A percentile compares a stretch with the other conserved stretches of the same genome.
phyloP scores from a whole-genome alignment of 2,113 vertebrate species.

The Pelodiscus sinensis region DNA sequence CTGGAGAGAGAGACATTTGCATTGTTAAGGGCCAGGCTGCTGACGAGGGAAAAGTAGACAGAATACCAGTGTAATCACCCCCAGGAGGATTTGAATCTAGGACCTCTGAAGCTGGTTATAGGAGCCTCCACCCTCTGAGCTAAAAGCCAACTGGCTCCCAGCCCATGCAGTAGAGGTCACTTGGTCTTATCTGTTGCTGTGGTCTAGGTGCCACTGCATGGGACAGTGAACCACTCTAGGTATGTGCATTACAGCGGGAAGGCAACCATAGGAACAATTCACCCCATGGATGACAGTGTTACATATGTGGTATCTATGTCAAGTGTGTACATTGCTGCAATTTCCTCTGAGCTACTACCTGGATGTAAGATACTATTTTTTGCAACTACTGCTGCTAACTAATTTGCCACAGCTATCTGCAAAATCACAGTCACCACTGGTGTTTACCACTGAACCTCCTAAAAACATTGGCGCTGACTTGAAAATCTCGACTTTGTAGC shows the following conservation, averaged over 20 bases:
- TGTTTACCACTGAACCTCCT: neutral
- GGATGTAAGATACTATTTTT: neutral
- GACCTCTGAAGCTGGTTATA: too few species aligned
- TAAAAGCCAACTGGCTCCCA: too few species aligned
- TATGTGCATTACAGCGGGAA: neutral
- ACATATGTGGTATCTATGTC: neutral
- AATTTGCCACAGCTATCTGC: neutral
- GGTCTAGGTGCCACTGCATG: too few species aligned
- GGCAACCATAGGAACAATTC: neutral
- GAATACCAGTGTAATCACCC: neutral
- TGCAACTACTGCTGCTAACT: neutral
- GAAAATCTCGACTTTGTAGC: neutral
- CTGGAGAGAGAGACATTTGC: neutral
- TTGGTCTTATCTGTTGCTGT: too few species aligned
- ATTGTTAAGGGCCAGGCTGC: neutral
- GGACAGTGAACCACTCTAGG: too few species aligned
- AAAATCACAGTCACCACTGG: neutral
- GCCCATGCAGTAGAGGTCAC: too few species aligned
- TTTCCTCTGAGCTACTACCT: neutral
- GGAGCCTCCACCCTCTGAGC: too few species aligned
- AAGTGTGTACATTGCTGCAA: neutral
- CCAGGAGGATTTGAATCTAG: too few species aligned
- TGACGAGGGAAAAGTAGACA: neutral
- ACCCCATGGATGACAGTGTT: neutral
- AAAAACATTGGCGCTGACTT: neutral